Base-by-base conservation (phyloP, 2,888 invertebrate species). In the Pyralis farinalis region DNA sequence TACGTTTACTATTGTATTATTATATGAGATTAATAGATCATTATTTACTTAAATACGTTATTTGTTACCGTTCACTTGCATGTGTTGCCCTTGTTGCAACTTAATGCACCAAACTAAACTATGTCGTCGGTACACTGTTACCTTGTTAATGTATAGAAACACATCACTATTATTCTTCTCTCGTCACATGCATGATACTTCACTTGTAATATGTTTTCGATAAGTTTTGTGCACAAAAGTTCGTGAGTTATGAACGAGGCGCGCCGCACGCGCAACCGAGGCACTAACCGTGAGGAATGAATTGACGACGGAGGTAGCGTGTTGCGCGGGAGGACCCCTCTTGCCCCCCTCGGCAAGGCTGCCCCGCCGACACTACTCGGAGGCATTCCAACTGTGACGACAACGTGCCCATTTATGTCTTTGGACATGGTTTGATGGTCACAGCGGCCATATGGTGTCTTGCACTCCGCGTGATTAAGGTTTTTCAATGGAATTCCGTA, bases 401-500 rank as follows among this genome's bases (percentile, higher is more conserved):
- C 80, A 81, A 74, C 75, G 68, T 86, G 84, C 84, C 87, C 87
- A 87, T 88, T 87, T 88, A 86, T 75, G 87, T 84, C 81, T 82
- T 83, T 78, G 81, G 84, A 85, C 75, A 86, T 79, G 84, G 85
- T 77, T 37, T 74, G 81, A 73, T 71, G 81, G 83, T 63, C 78
- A 73, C 71, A 58, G 58, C 73, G 68, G 72, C 87, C 87, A 88
- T 88, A 87, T 87, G 87, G 87, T 73, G 69, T 66, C 75, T 67
- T 72, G 68, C 65, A 65, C 66, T 68, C 60, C 43, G 55, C 53
- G 61, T 60, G 65, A 77, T 77, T 78, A 73, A 55, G 57, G 61
- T 71, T 64, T 74, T 77, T 74, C 73, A 72, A 74, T 71, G 77
- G 72, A 70, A 71, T 69, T 71, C 64, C 55, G 63, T 76, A 73